Evolutionary conservation across 2,797 vertebrate genomes (phyloP).

Genomic region (Microcaecilia unicolor): DNA sequence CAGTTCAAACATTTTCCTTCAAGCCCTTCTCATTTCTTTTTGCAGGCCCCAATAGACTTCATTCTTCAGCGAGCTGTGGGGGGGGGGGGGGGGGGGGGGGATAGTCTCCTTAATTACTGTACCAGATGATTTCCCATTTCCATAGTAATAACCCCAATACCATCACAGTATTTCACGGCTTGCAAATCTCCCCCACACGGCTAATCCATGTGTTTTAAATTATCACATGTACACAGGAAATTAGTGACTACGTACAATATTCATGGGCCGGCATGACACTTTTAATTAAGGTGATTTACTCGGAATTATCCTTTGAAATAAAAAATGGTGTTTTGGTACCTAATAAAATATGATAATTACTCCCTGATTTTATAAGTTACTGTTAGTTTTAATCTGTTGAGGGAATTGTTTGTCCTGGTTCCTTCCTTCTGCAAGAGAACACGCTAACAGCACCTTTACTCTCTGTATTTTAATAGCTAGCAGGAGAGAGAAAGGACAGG

Average conservation of each 20-base stretch:
- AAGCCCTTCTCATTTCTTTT: constrained; percentile 48
- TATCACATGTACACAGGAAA: constrained; percentile 70
- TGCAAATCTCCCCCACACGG: constrained; percentile 52
- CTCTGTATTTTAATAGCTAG: too few relatives aligned
- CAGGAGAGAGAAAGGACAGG: too few relatives aligned
- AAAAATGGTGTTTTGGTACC: constrained; percentile 61
- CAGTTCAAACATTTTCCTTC: too few relatives aligned
- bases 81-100: too few relatives aligned
- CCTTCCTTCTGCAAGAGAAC: too few relatives aligned
- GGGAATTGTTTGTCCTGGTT: constrained; percentile 72
- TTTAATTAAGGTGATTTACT: constrained; percentile 78
- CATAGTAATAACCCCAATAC: constrained; percentile 53
- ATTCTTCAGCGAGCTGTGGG: constrained; percentile 51
- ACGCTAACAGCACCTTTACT: too few relatives aligned
- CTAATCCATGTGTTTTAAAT: constrained; percentile 71
- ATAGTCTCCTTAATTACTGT: constrained; percentile 55
- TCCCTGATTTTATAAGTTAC: constrained; percentile 60
- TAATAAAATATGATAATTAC: constrained; percentile 67
- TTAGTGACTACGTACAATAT: constrained; percentile 64
- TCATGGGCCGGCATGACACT: constrained; percentile 62
- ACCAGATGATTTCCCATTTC: constrained; percentile 57
- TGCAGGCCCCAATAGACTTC: constrained; percentile 45
- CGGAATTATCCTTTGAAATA: constrained; percentile 69
- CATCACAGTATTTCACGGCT: constrained; percentile 56
- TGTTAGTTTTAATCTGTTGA: constrained; percentile 74